Base-by-base conservation (phyloP, 2,797 vertebrate genomes). In the Peromyscus attwateri region DNA sequence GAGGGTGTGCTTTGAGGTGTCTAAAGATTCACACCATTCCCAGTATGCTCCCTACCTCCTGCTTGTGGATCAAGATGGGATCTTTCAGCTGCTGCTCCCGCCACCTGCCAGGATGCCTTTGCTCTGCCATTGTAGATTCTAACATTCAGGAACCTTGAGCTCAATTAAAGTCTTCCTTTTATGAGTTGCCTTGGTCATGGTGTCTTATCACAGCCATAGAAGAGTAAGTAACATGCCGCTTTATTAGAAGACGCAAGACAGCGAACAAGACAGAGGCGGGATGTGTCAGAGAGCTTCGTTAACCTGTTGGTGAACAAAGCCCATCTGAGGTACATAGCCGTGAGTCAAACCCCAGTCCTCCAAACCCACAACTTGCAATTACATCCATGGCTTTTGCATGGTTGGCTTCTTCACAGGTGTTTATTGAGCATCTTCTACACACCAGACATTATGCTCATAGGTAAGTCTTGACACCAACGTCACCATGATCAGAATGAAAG, bases 191-290 rank as follows among this genome's bases (percentile, higher is more conserved):
- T 85, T 66, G 31, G 43, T n/a, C 29, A 13, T n/a, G 83, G 64
- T 68, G 43, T 68, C 83, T 49, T 49, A 49, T 23, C 64, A 85
- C 12, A 85, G 43, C 19, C 43, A 49, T 16, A 85, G 64, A 52
- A 85, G n/a, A 49, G 11, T 49, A 43, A 68, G 19, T n/a, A 31
- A n/a, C 66, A 23, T 11, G 7, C 11, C 11, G 8, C 19, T 31
- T 68, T n/a, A 62, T n/a, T 49, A 85, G 64, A 68, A 83, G 64
- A 43, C 66, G 57, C 43, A 46, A 10, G 31, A 77, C 76, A 77
- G 60, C 31, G 23, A 80, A 21, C 3, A 13, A 55, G 85, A 12
- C 68, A 31, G 23, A 13, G 16, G 0, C 0, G 3, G 0, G n/a
- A 31, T 6, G 19, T 29, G 3, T 9, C 46, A 52, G 31, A 70